Evolutionary conservation across 2,888 invertebrate species (phyloP), one percentile per base, ranked within the genome.

Genomic region (Synanthedon andrenaeformis): DNA sequence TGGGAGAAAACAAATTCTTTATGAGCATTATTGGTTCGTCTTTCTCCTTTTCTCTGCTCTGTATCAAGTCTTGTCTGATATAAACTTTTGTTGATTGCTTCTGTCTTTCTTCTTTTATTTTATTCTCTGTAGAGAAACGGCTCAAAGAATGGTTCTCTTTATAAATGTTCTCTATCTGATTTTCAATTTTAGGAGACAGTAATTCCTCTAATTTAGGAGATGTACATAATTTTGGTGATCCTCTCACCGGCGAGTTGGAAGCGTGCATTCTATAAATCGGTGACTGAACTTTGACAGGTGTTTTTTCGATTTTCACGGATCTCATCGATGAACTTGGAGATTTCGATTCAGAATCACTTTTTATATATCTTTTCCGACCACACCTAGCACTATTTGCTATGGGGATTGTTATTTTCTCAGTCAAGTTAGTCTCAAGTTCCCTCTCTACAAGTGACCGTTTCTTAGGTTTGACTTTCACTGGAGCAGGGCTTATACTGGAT

Each of bases 361-460:
- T 91, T 5, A 85, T 75, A 54, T 89, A 87, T 41, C 89, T 85
- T 52, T 89, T 79, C 67, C 91, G 82, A 8, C 91, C 91, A 71
- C 90, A 91, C 12, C 91, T 88, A 35, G 76, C 88, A 45, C 60
- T 59, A 35, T 61, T 59, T 1, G 70, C 66, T 3, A 72, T 66
- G 1, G 85, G 84, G 8, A 82, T 80, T 49, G 82, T 86, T 5
- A 83, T 64, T 62, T 72, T 71, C 35, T 82, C 68, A 54, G 87
- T 86, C 62, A 88, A 64, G 59, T 65, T 83, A 1, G 85, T 87
- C 60, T 86, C 87, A 45, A 88, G 67, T 65, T 86, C 82, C 48
- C 85, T 73, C 63, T 86, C 86, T 54, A 87, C 74, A 51, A 81
- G 58, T 28, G 86, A 85, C 58, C 80, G 69, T 59, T 83, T 85